A percentile compares a stretch with the other conserved stretches of the same genome.
Evolutionary conservation across 2,797 vertebrate species (phyloP).

Genomic region (Trichosurus vulpecula): DNA sequence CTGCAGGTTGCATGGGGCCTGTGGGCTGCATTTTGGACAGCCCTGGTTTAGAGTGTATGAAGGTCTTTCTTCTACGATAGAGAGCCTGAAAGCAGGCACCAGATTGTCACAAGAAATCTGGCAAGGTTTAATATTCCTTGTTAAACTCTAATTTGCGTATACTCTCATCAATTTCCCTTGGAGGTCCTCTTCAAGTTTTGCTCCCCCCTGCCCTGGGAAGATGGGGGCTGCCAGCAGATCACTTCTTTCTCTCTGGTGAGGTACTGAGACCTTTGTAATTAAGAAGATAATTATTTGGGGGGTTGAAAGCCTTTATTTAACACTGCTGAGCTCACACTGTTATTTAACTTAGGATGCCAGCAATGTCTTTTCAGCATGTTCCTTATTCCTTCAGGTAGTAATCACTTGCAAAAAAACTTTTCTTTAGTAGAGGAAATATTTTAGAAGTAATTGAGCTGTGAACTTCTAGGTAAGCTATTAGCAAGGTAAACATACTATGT

Average conservation of each 20-base stretch:
- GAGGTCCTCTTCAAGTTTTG: conserved; percentile 49
- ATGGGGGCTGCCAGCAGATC: background rate
- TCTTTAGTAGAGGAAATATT: conserved; percentile 45
- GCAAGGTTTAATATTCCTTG: conserved; percentile 15
- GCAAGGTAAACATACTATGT: conserved; percentile 50
- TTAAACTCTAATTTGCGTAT: conserved; percentile 41
- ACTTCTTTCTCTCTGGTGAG: background rate
- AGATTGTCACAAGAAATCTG: conserved; percentile 43
- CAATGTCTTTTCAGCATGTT: conserved; percentile 33
- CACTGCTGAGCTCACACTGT: conserved; percentile 13
- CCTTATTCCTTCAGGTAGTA: conserved; percentile 33
- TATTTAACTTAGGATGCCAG: conserved; percentile 14
- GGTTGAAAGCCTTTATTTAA: conserved; percentile 51
- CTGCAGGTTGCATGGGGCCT: no score
- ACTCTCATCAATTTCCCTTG: conserved; percentile 33
- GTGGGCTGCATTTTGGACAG: no score
- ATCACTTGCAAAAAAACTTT: conserved; percentile 55
- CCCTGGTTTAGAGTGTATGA: background rate
- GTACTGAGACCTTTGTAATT: background rate
- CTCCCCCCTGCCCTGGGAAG: conserved; percentile 37
- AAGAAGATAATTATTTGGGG: conserved; percentile 26
- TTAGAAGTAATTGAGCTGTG: conserved; percentile 38
- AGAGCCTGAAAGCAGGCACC: conserved; percentile 21
- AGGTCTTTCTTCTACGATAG: background rate
- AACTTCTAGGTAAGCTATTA: conserved; percentile 46